Evolutionary conservation across 1,140 invertebrate species (phyloP).

Genomic region (Ips nitidus): DNA sequence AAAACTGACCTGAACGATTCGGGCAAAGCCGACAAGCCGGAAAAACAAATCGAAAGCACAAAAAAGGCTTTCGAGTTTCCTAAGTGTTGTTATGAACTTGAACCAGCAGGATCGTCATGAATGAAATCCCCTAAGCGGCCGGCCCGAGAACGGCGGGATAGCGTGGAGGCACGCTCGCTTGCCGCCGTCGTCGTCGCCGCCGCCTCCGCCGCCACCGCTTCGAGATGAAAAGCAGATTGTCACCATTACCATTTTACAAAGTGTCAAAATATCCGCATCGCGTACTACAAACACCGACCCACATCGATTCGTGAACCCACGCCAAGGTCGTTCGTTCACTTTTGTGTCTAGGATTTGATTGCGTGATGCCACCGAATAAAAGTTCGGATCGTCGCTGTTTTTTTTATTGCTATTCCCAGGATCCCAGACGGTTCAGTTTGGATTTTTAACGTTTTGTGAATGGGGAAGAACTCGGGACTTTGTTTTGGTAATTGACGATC

Average conservation of each 20-base stretch:
- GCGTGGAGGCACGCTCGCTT: slow-evolving; percentile 31
- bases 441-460: too few species aligned
- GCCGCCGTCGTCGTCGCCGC: slow-evolving; percentile 47
- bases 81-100: slow-evolving; percentile 25
- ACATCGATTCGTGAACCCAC: slow-evolving; percentile 17
- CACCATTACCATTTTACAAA: slow-evolving; percentile 33
- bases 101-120: slow-evolving; percentile 33
- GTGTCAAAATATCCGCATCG: slow-evolving; percentile 36
- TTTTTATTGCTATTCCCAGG: neutral
- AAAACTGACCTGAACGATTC: too few species aligned
- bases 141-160: slow-evolving; percentile 30
- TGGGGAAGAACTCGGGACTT: too few species aligned
- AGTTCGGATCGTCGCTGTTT: neutral
- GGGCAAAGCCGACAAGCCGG: neutral
- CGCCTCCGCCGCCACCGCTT: slow-evolving; percentile 12
- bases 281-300: slow-evolving; percentile 29
- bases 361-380: slow-evolving; percentile 10
- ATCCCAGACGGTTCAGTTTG: neutral
- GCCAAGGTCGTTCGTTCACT: slow-evolving; percentile 28
- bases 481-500: too few species aligned
- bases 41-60: slow-evolving; percentile 3
- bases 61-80: slow-evolving; percentile 10
- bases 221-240: slow-evolving; percentile 35
- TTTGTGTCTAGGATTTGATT: slow-evolving; percentile 18
- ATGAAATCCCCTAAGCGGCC: slow-evolving; percentile 34